Evolutionary conservation across 2,888 invertebrate species (phyloP), one percentile per base, ranked within the genome.

Genomic region (Caradrina clavipalpis): DNA sequence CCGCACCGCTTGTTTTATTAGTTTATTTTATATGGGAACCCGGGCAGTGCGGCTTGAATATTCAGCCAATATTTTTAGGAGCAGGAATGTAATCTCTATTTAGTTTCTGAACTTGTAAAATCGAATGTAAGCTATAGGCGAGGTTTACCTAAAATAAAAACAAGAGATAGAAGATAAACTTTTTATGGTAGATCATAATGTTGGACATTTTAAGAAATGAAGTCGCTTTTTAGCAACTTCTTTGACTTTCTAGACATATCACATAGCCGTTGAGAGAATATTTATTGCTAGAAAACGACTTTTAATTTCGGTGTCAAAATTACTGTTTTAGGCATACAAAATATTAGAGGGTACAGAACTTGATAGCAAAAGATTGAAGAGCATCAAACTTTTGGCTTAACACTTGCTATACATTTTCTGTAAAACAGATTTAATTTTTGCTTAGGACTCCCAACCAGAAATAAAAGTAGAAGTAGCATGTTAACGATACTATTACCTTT

Each of bases 1-100:
- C 50, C 57, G 15, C 49, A 62, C 47, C 22, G 51, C 26, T 55
- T 51, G 58, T 39, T 39, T 51, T 50, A 22, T 49, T n/a, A 47
- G 47, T 57, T 53, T 54, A 31, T 79, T 60, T 60, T 58, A 59
- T 68, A 10, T 42, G 13, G 31, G 11, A 15, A 50, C 26, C 45
- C 3, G 22, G 7, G 1, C 26, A 15, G 26, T 49, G 10, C 19
- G 15, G 35, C 70, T 51, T 64, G 1, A 58, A 3, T 71, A n/a
- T 11, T 26, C 19, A 13, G 22, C 22, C 54, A 19, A 3, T 3
- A 21, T 42, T 42, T 68, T 13, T 26, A 8, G 8, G n/a, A 55
- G 7, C 15, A 13, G 15, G 1, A 13, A 13, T 26, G n/a, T 10
- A n/a, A 17, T 54, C 26, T 26, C 4, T 26, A 26, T 26, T 26